These are phyloP conservation scores for Anser cygnoides DNA, from an alignment of 2,113 vertebrate species.

Conservation along the genomic window DNA sequence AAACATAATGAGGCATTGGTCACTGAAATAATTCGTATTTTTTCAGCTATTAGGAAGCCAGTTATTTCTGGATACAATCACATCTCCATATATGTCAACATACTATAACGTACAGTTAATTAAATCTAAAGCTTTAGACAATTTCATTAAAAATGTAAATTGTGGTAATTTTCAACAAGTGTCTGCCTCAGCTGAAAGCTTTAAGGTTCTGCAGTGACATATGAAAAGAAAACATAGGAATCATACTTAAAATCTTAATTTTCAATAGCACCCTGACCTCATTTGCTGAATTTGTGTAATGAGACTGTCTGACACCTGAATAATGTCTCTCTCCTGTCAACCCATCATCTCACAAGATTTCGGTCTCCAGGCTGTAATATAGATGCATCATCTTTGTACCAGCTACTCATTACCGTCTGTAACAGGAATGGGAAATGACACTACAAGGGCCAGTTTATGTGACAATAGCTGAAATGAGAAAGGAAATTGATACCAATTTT, in stretches of 20 bases:
- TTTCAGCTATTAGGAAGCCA: background rate
- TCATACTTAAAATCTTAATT: background rate
- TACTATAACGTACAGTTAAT: background rate
- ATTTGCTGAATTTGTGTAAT: background rate
- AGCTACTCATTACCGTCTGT: background rate
- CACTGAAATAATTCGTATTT: background rate
- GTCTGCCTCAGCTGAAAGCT: background rate
- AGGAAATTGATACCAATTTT: background rate
- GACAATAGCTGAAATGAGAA: conserved; percentile 28
- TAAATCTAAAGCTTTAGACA: background rate
- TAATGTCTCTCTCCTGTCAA: background rate
- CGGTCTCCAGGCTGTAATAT: background rate
- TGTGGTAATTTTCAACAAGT: background rate
- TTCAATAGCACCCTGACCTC: background rate
- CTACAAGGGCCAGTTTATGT: conserved; percentile 8
- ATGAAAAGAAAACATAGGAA: background rate
- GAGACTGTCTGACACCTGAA: background rate
- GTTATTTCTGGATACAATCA: background rate
- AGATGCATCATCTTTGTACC: background rate
- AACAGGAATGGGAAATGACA: background rate
- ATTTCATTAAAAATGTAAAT: background rate
- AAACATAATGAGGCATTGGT: background rate
- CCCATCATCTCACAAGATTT: background rate
- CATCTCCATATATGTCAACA: background rate
- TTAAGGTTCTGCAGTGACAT: background rate